These are phyloP conservation scores for Acholoe squamosa DNA, from an alignment of 2,888 invertebrate genomes.

Conservation along the genomic window DNA sequence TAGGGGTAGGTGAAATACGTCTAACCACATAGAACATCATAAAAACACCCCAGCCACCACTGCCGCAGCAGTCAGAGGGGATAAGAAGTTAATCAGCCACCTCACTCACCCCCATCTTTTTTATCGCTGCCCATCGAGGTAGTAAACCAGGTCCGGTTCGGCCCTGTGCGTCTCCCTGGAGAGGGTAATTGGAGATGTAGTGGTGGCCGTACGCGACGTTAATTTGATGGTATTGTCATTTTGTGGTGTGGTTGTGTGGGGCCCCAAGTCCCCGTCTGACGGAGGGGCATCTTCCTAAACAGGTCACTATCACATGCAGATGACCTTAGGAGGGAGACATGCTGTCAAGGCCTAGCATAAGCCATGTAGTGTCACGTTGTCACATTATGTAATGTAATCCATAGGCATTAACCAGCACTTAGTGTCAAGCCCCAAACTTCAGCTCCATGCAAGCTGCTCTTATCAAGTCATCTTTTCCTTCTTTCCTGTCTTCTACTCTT, in stretches of 20 bases:
- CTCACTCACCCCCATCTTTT: neutral
- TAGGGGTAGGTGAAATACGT: neutral
- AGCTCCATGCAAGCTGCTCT: too few relatives aligned
- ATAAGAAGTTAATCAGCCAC: neutral
- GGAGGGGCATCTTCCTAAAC: neutral
- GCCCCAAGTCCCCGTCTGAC: neutral
- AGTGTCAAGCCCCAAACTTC: neutral
- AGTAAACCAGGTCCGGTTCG: neutral
- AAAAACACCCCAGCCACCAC: neutral
- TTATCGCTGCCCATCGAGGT: neutral
- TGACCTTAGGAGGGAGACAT: neutral
- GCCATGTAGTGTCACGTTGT: neutral
- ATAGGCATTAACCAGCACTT: neutral
- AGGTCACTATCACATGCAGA: conserved; percentile 21
- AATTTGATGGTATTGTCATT: neutral
- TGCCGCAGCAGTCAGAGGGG: neutral
- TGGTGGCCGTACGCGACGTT: conserved; percentile 5
- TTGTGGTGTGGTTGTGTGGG: neutral
- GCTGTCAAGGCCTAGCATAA: neutral
- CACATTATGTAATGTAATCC: neutral
- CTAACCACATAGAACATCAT: neutral
- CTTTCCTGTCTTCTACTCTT: too few relatives aligned
- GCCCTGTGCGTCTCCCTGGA: neutral
- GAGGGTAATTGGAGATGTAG: conserved; percentile 28
- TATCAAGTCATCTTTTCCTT: too few relatives aligned